Conservation (phyloP, 1,140 invertebrate species). For the Mylabris phalerata region DNA sequence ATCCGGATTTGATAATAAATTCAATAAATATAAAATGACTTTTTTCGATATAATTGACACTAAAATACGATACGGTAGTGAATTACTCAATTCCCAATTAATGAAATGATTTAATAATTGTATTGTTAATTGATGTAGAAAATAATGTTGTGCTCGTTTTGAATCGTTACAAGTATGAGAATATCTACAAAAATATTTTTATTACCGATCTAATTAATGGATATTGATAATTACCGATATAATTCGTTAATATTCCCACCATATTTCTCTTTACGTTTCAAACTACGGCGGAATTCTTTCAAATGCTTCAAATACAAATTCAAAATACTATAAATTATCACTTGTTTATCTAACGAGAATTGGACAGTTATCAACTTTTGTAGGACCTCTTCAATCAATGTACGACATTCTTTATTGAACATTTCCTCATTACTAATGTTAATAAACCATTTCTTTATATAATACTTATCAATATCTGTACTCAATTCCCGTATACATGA, state of each 20-base stretch:
- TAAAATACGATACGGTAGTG: slow-evolving; percentile 55
- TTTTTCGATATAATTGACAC: slow-evolving; percentile 54
- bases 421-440: slow-evolving; percentile 32
- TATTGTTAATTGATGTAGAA: slow-evolving; percentile 49
- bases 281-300: slow-evolving; percentile 49
- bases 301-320: slow-evolving; percentile 47
- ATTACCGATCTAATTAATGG: neutral
- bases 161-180: slow-evolving; percentile 45
- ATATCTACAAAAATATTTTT: slow-evolving; percentile 33
- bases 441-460: slow-evolving; percentile 36
- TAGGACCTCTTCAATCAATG: slow-evolving; percentile 32
- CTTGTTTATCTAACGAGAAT: slow-evolving; percentile 27
- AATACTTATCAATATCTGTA: slow-evolving; percentile 33
- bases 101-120: slow-evolving; percentile 55
- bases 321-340: slow-evolving; percentile 39
- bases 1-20: slow-evolving; percentile 44
- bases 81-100: slow-evolving; percentile 59
- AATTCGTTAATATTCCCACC: slow-evolving; percentile 35
- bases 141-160: slow-evolving; percentile 47
- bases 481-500: slow-evolving; percentile 27
- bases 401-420: slow-evolving; percentile 31
- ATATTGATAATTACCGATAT: slow-evolving; percentile 30
- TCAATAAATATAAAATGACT: slow-evolving; percentile 46
- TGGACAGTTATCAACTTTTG: slow-evolving; percentile 29
- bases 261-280: slow-evolving; percentile 45